Evolutionary conservation across 2,888 invertebrate genomes (phyloP).

Genomic region (Ectropis crepuscularia): DNA sequence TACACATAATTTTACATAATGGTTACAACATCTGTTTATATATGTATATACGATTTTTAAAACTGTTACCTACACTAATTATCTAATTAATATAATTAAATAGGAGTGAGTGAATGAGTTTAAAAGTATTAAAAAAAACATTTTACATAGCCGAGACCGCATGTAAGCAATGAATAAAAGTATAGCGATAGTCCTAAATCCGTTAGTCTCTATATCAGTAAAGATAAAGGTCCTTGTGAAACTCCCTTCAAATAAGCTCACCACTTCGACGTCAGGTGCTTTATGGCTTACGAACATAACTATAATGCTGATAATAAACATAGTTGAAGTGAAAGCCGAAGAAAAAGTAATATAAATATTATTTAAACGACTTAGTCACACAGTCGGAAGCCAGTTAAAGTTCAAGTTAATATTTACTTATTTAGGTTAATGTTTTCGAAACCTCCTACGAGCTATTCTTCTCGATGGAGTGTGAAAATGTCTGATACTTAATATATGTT

Average conservation of each 20-base stretch:
- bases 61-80: neutral
- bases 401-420: constrained; percentile 37
- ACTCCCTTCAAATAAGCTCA: constrained; percentile 12
- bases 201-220: neutral
- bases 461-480: constrained; percentile 33
- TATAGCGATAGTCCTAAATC: no score
- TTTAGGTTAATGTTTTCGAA: constrained; percentile 42
- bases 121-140: no score
- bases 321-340: constrained; percentile 42
- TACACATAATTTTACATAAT: constrained; percentile 10
- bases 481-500: constrained; percentile 20
- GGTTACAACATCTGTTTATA: neutral
- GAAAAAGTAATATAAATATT: constrained; percentile 42
- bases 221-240: constrained; percentile 19
- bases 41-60: neutral
- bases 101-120: neutral
- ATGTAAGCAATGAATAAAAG: no score
- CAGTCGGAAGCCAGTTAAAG: constrained; percentile 39
- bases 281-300: constrained; percentile 28
- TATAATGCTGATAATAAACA: constrained; percentile 32
- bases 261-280: constrained; percentile 10
- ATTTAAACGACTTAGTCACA: constrained; percentile 38
- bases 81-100: neutral
- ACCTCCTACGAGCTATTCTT: constrained; percentile 27
- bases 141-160: no score